Percentiles rank a stretch among this genome's conserved stretches.
phyloP scores from a whole-genome alignment of 2,113 vertebrate species.

The Naja naja region DNA sequence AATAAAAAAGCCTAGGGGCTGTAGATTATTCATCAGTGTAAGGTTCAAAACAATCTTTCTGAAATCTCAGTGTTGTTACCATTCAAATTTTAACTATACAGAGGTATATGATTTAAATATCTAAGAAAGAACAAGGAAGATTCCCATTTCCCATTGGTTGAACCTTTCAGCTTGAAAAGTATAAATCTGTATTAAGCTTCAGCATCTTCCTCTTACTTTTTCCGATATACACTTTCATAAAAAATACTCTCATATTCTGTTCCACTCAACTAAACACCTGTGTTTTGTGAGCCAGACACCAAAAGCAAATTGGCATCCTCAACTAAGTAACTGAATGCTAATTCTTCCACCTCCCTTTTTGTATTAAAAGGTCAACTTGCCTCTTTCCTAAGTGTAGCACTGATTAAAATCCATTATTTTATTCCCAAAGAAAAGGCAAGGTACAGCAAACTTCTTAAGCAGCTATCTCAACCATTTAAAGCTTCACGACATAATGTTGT shows the following conservation, averaged over 20 bases:
- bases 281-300: slow-evolving; percentile 15
- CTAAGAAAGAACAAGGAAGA: neutral
- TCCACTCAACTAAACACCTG: neutral
- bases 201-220: neutral
- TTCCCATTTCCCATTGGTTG: neutral
- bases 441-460: slow-evolving; percentile 35
- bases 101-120: neutral
- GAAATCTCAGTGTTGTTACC: neutral
- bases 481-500: slow-evolving; percentile 45
- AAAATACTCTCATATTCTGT: neutral
- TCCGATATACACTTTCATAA: neutral
- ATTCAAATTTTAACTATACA: neutral
- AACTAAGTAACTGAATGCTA: neutral
- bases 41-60: neutral
- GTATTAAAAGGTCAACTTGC: neutral
- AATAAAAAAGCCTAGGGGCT: neutral
- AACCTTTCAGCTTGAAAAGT: neutral
- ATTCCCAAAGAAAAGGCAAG: slow-evolving; percentile 7
- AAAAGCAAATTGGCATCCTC: neutral
- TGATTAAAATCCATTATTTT: slow-evolving; percentile 14
- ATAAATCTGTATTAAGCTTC: neutral
- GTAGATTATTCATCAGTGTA: neutral
- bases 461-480: slow-evolving; percentile 41
- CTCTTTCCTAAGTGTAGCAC: neutral
- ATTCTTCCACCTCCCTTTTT: neutral